These are phyloP conservation scores for Athalia rosae DNA, from an alignment of 2,888 invertebrate species.

Conservation along the genomic window DNA sequence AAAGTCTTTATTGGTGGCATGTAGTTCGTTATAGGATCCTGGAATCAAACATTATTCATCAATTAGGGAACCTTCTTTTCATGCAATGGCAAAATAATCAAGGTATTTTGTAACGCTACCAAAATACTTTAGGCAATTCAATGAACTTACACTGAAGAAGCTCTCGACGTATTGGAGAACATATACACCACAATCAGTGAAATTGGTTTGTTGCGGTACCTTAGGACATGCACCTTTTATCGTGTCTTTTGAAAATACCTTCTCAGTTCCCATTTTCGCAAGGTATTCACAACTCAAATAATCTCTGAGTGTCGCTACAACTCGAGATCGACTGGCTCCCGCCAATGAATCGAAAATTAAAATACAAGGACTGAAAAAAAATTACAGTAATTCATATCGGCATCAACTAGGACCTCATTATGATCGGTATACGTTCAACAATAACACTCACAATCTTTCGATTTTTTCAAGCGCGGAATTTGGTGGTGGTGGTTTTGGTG, in stretches of 20 bases:
- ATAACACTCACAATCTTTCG: slow-evolving; percentile 79
- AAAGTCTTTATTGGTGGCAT: slow-evolving; percentile 88
- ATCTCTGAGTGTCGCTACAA: slow-evolving; percentile 92
- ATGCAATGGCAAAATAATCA: not conserved
- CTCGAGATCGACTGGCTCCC: slow-evolving; percentile 85
- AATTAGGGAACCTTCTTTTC: not conserved
- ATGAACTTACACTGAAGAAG: slow-evolving; percentile 87
- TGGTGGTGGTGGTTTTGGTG: slow-evolving; percentile 77
- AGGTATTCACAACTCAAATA: slow-evolving; percentile 92
- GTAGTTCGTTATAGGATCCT: slow-evolving; percentile 90
- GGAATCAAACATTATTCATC: slow-evolving; percentile 31
- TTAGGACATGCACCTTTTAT: slow-evolving; percentile 92
- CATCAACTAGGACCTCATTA: not conserved
- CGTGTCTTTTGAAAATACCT: slow-evolving; percentile 86
- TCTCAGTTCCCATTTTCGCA: slow-evolving; percentile 81
- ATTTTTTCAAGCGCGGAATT: slow-evolving; percentile 73
- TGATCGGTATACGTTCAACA: not conserved
- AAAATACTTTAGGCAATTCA: slow-evolving; percentile 21
- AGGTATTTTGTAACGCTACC: not conserved
- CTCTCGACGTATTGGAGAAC: slow-evolving; percentile 97
- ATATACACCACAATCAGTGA: slow-evolving; percentile 97
- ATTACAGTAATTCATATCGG: too few species aligned
- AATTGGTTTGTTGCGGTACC: slow-evolving; percentile 98
- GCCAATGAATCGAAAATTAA: slow-evolving; percentile 96
- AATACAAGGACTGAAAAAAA: slow-evolving; percentile 87